These are phyloP conservation scores for Cheirogaleus major DNA, from an alignment of 2,797 vertebrate species.

Conservation along the genomic window DNA sequence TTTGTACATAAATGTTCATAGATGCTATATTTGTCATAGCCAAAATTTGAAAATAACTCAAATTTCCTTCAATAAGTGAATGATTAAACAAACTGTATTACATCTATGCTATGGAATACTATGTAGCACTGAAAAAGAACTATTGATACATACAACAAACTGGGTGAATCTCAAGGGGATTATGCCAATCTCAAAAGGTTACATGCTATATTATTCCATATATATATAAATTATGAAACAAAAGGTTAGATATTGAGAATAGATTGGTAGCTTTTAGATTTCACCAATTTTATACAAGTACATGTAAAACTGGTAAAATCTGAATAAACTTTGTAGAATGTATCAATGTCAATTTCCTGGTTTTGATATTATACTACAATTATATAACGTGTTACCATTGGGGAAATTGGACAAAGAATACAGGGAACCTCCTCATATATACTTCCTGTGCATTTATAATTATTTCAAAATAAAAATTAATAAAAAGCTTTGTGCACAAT, in stretches of 20 bases:
- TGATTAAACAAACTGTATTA: not conserved
- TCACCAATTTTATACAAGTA: not conserved
- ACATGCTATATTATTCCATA: not conserved
- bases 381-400: not conserved
- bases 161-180: not conserved
- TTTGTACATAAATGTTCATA: not conserved
- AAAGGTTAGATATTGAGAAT: not conserved
- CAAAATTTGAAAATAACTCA: not conserved
- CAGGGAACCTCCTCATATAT: too few relatives aligned
- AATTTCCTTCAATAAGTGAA: not conserved
- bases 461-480: conserved; percentile 13
- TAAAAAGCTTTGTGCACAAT: not conserved
- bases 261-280: not conserved
- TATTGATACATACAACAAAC: not conserved
- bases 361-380: not conserved
- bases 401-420: not conserved
- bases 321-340: not conserved
- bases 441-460: not conserved
- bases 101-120: not conserved
- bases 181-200: not conserved
- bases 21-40: not conserved
- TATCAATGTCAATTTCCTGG: not conserved
- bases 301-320: not conserved
- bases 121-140: not conserved
- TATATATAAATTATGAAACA: not conserved